Evolutionary conservation across 2,113 vertebrate genomes (phyloP).

Genomic region (Corythoichthys haematopterus): DNA sequence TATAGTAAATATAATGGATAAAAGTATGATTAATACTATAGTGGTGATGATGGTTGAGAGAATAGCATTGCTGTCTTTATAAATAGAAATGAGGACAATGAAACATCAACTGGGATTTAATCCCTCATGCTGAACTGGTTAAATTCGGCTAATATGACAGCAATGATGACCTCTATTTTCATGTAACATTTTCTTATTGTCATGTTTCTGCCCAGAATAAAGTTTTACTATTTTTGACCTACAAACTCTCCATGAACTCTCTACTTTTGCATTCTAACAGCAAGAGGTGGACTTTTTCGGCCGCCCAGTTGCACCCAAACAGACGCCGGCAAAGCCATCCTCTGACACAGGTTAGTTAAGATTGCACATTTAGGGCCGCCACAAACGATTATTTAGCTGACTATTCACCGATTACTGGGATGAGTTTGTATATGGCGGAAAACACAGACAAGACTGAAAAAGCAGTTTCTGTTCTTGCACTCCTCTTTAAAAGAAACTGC

Average conservation of each 20-base stretch:
- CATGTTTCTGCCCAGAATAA: no score
- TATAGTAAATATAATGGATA: no score
- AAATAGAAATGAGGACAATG: slow-evolving; percentile 48
- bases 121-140: slow-evolving; percentile 29
- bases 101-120: slow-evolving; percentile 21
- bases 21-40: no score
- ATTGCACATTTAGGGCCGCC: no score
- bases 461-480: no score
- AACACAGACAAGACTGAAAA: no score
- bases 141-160: slow-evolving; percentile 53
- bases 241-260: not conserved
- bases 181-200: slow-evolving; percentile 3
- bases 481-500: no score
- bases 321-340: slow-evolving; percentile 28
- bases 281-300: slow-evolving; percentile 76
- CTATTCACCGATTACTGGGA: no score
- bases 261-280: slow-evolving; percentile 45
- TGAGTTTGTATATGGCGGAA: no score
- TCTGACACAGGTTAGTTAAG: slow-evolving; percentile 37
- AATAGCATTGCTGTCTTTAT: not conserved
- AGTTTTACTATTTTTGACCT: no score
- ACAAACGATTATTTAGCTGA: no score
- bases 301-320: slow-evolving; percentile 58
- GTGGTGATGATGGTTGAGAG: not conserved
- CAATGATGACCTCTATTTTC: slow-evolving; percentile 26